These are phyloP conservation scores for Zosterops japonicus DNA, from an alignment of 2,113 vertebrate species.

Conservation along the genomic window DNA sequence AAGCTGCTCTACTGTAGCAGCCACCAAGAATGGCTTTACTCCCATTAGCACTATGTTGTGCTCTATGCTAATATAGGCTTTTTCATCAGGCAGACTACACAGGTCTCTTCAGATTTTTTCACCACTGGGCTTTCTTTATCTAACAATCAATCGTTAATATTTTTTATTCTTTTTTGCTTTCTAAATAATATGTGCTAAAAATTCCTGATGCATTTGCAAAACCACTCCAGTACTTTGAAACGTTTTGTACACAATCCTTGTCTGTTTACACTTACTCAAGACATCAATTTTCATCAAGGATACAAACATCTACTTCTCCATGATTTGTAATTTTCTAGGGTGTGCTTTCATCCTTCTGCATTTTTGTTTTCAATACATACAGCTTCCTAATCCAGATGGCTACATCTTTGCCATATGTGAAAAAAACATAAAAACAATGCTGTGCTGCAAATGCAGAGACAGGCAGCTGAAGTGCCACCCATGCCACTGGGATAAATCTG, in stretches of 20 bases:
- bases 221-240: neutral
- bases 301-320: neutral
- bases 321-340: fast-evolving
- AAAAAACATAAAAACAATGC: neutral
- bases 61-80: neutral
- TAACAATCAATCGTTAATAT: neutral
- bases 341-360: neutral
- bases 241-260: neutral
- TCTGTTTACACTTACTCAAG: neutral
- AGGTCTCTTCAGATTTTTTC: neutral
- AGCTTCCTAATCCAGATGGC: neutral
- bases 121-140: neutral
- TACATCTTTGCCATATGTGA: neutral
- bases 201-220: neutral
- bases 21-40: neutral
- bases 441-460: neutral
- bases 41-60: neutral
- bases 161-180: neutral
- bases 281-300: neutral
- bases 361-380: neutral
- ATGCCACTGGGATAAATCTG: neutral
- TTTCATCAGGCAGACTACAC: neutral
- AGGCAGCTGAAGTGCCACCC: neutral
- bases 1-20: neutral
- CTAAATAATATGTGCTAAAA: neutral